Evolutionary conservation across 2,113 vertebrate genomes (phyloP).

Genomic region (Seriola dumerili): DNA sequence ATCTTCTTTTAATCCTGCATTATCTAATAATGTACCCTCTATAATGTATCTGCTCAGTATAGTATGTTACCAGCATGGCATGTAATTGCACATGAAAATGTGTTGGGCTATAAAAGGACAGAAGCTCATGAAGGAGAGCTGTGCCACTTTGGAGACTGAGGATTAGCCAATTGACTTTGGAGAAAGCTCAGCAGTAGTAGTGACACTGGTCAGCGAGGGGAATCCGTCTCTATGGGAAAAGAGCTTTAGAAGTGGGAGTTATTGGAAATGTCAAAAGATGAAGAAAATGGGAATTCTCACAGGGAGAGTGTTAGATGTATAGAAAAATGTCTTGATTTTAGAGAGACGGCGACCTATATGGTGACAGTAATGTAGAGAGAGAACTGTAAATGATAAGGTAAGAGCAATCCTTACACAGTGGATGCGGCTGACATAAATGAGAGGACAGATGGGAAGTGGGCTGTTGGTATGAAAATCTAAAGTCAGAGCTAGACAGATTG

Average conservation of each 20-base stretch:
- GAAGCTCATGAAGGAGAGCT: slow-evolving; percentile 9
- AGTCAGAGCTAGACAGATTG: not conserved
- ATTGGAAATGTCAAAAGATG: not conserved
- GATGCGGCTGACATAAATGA: not conserved
- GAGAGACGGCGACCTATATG: no score
- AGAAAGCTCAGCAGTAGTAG: slow-evolving; percentile 8
- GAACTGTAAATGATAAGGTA: not conserved
- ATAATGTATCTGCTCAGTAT: not conserved
- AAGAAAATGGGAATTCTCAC: not conserved
- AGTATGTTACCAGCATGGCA: not conserved
- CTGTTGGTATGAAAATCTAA: not conserved
- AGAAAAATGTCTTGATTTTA: no score
- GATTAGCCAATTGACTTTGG: slow-evolving; percentile 51
- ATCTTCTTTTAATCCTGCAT: not conserved
- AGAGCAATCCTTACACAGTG: not conserved
- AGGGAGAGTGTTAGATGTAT: no score
- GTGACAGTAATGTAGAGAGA: not conserved
- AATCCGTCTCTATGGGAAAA: slow-evolving; percentile 7
- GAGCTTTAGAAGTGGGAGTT: not conserved
- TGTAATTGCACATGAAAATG: not conserved
- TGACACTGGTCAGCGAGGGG: slow-evolving; percentile 16
- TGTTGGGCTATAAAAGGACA: not conserved
- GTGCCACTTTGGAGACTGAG: not conserved
- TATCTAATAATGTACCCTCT: not conserved
- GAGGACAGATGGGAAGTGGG: not conserved